A percentile compares a stretch with the other conserved stretches of the same genome.
These are phyloP conservation scores for Drosophila nigromelanica DNA, from an alignment of 1,140 invertebrate species.

Conservation along the genomic window DNA sequence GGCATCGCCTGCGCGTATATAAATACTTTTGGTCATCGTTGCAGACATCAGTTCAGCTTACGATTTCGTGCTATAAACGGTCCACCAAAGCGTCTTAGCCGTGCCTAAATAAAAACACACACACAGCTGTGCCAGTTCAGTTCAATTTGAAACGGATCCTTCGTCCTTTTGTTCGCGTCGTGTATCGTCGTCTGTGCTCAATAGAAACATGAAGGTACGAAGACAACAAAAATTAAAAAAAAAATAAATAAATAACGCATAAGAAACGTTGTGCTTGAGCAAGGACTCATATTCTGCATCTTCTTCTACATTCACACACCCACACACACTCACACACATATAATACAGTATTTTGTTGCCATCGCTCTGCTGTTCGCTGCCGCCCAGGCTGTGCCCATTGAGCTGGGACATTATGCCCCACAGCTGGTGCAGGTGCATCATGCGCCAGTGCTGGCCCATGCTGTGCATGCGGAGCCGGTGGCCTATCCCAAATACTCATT, in stretches of 20 bases:
- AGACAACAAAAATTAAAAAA: neutral
- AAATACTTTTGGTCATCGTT: slow-evolving; percentile 83
- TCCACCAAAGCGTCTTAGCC: slow-evolving; percentile 57
- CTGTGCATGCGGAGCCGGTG: slow-evolving; percentile 82
- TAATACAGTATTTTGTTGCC: slow-evolving; percentile 78
- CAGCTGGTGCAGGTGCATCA: slow-evolving; percentile 76
- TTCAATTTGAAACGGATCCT: slow-evolving; percentile 54
- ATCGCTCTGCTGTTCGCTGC: slow-evolving; percentile 77
- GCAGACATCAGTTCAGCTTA: slow-evolving; percentile 82
- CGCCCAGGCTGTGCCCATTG: slow-evolving; percentile 79
- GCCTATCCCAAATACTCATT: slow-evolving; percentile 85
- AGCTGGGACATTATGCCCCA: slow-evolving; percentile 78
- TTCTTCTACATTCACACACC: slow-evolving; percentile 22
- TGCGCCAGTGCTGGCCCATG: slow-evolving; percentile 74
- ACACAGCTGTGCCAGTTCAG: slow-evolving; percentile 36
- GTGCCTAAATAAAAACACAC: slow-evolving; percentile 33
- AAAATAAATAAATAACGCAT: slow-evolving; percentile 2
- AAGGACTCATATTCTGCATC: slow-evolving; percentile 47
- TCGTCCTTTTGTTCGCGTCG: slow-evolving; percentile 47
- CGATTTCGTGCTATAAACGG: slow-evolving; percentile 79
- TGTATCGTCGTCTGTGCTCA: slow-evolving; percentile 41
- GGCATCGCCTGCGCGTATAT: slow-evolving; percentile 66
- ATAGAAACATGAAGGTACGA: slow-evolving; percentile 69
- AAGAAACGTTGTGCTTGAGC: neutral
- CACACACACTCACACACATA: neutral